Base-by-base conservation (phyloP, 2,113 vertebrate species). In the Salvator merianae region DNA sequence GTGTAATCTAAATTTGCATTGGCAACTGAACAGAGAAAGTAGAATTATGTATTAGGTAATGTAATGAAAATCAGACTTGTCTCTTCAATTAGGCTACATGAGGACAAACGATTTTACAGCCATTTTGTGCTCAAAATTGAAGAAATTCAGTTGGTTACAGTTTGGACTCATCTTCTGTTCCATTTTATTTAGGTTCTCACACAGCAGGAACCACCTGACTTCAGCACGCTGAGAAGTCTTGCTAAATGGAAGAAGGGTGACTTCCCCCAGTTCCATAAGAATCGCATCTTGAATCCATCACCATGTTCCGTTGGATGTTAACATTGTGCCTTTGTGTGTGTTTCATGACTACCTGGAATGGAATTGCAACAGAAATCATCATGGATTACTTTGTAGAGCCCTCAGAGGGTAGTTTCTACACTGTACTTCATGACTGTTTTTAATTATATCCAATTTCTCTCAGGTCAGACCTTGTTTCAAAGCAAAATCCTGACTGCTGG, bases 161-260 rank as follows among this genome's bases (percentile, higher is more conserved):
- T n/a, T 9, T 70, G 13, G 53, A 26, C 26, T 40, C 24, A 66
- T 8, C 3, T 10, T 30, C 2, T 62, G 14, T 20, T 69, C 68
- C 38, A 32, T 34, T 69, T 65, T 34, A 34, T 30, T 9, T 93
- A 98, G 98, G 96, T 98, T 98, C 95, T 98, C 98, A 81, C 96
- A 97, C 93, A 97, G 96, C 86, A 97, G 97, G 90, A 98, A 98
- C 96, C 97, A 97, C 88, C 94, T 97, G 89, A 96, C 93, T 2
- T 98, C 97, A 14, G 93, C 96, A 34, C 97, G 97, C 94, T 98
- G 97, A 97, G 70, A 36, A 74, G 4, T 83, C 53, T 34, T 86
- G 66, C 12, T 88, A 3, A 16, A 62, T 2, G 10, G 82, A 81
- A 87, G 50, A n/a, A 53, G 73, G 75, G 88, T 88, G 72, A 85